Evolutionary conservation across 2,113 vertebrate species (phyloP), one percentile per base, ranked within the genome.

Genomic region (Uria lomvia): DNA sequence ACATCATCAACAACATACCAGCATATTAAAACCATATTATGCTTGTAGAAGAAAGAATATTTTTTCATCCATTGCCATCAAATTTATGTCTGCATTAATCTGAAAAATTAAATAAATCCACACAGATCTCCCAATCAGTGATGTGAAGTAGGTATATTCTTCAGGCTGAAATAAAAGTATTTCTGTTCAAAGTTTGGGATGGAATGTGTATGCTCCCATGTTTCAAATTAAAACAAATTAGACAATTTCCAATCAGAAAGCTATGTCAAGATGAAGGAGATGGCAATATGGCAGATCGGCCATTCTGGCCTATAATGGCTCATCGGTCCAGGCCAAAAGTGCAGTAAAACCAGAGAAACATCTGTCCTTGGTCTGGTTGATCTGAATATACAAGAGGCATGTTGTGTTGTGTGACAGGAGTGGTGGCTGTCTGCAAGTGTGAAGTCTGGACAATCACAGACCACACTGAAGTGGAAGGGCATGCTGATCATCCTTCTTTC

Each of bases 21-120:
- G 76, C 16, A 7, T 75, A 86, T 89, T 87, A 94, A 90, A 96
- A 81, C 15, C 67, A 59, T 72, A 60, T 94, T 91, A 95, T 42
- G n/a, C 76, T 91, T 94, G 53, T 87, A 94, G 96, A 90, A 89
- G 78, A 91, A 92, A 84, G 72, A 73, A 22, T 11, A 7, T n/a
- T 72, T 92, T 92, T 83, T 90, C 45, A 89, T 89, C 60, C n/a
- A 18, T 58, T 89, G 86, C 67, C 73, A 72, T 91, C n/a, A 76
- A 74, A 91, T 91, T 70, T 72, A 65, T 79, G 53, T 68, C 60
- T 84, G 43, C 4, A 2, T 89, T 94, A 89, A 89, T 94, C 49
- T 79, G 73, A 85, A 82, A 96, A 74, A 84, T n/a, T 71, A 86
- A 92, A 66, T 71, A 88, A 87, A 9, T 68, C 73, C 77, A 68